phyloP scores from a whole-genome alignment of 2,888 invertebrate genomes.

The Synergus itoensis region DNA sequence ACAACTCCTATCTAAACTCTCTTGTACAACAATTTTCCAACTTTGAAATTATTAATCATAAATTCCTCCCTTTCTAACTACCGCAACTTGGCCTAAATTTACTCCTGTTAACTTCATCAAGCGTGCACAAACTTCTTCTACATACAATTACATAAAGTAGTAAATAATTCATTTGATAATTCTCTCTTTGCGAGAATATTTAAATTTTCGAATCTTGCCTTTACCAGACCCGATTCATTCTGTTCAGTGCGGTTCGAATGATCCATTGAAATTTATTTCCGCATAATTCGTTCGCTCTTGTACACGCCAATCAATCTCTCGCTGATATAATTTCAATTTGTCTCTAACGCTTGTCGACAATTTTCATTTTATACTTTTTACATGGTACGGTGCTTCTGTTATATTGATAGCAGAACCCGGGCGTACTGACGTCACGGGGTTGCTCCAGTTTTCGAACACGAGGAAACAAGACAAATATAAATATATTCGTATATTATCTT shows the following conservation, averaged over 20 bases:
- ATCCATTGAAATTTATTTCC: slow-evolving; percentile 8
- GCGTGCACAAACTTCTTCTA: not conserved
- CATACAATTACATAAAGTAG: not conserved
- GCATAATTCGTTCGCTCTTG: slow-evolving; percentile 18
- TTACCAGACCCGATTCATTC: not conserved
- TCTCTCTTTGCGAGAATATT: slow-evolving; percentile 1
- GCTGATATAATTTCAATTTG: slow-evolving; percentile 44
- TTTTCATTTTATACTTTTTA: slow-evolving; percentile 35
- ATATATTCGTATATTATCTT: not conserved
- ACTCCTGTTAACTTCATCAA: not conserved
- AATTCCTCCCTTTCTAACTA: not conserved
- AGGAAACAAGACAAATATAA: slow-evolving; percentile 1
- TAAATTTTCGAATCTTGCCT: not conserved
- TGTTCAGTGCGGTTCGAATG: not conserved
- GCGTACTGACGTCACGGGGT: slow-evolving; percentile 30
- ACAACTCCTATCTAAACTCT: not conserved
- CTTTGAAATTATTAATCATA: not conserved
- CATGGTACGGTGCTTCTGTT: slow-evolving; percentile 22
- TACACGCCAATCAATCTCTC: slow-evolving; percentile 41
- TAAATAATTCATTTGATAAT: not conserved
- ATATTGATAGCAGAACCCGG: slow-evolving; percentile 29
- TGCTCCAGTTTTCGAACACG: slow-evolving; percentile 27
- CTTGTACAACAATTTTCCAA: not conserved
- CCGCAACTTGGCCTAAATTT: not conserved
- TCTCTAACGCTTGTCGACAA: slow-evolving; percentile 39